These are phyloP conservation scores for Brachymystax lenok DNA, from an alignment of 2,797 vertebrate genomes.

Conservation along the genomic window DNA sequence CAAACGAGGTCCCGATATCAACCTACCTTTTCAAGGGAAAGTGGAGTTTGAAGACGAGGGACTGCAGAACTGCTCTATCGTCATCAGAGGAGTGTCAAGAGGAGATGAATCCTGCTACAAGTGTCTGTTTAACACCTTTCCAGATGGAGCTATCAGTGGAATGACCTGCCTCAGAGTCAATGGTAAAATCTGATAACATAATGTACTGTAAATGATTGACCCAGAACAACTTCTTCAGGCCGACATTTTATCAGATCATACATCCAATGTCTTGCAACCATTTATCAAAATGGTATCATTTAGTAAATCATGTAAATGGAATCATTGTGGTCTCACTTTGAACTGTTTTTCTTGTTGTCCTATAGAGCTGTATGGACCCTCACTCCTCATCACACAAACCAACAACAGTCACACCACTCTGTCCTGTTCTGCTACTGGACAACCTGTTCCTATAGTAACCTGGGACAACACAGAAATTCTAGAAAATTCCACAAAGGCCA, in stretches of 20 bases:
- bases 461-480: neutral
- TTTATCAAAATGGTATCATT: neutral
- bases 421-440: conserved; percentile 12
- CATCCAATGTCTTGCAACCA: neutral
- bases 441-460: neutral
- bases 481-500: neutral
- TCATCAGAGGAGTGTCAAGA: conserved; percentile 15
- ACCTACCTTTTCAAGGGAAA: neutral
- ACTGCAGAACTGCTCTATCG: neutral
- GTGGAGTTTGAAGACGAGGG: neutral
- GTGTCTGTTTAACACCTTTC: conserved; percentile 1
- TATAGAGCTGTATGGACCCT: neutral
- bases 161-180: too few relatives aligned
- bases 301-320: too few relatives aligned
- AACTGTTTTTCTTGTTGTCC: neutral
- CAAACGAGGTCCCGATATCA: neutral
- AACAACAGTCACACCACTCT: neutral
- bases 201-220: too few relatives aligned
- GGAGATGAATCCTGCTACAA: neutral
- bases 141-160: too few relatives aligned
- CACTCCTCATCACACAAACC: neutral
- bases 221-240: neutral
- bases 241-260: too few relatives aligned
- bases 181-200: too few relatives aligned
- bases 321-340: too few relatives aligned